Evolutionary conservation across 1,140 invertebrate genomes (phyloP).

Genomic region (Zaprionus africanus): DNA sequence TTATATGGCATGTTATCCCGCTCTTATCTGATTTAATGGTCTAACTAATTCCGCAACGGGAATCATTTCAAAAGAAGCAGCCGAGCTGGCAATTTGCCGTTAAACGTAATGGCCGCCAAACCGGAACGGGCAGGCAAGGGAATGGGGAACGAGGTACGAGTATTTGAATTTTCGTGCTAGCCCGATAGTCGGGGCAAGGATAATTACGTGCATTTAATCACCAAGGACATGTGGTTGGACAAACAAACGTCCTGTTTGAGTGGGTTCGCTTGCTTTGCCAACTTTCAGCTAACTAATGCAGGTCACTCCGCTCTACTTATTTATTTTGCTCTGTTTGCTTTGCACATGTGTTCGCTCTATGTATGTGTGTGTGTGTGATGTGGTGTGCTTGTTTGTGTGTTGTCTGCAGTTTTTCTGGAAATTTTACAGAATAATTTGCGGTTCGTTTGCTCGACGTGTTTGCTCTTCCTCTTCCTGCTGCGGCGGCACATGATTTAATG

Average conservation of each 20-base stretch:
- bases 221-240: slow-evolving; percentile 44
- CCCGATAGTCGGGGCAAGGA: slow-evolving; percentile 20
- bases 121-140: neutral
- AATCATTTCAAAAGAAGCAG: slow-evolving; percentile 7
- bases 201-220: slow-evolving; percentile 71
- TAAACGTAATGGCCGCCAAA: neutral
- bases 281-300: slow-evolving; percentile 71
- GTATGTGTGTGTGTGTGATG: neutral
- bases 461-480: slow-evolving; percentile 11
- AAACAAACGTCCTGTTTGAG: slow-evolving; percentile 23
- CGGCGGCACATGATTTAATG: slow-evolving; percentile 42
- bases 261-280: slow-evolving; percentile 40
- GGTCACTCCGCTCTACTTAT: slow-evolving; percentile 62
- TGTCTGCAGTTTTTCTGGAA: slow-evolving; percentile 40
- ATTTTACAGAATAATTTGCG: slow-evolving; percentile 69
- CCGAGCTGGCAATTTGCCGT: slow-evolving; percentile 14
- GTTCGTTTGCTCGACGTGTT: slow-evolving; percentile 60
- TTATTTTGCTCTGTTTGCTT: slow-evolving; percentile 58
- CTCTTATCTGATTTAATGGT: slow-evolving; percentile 18
- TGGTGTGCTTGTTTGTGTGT: slow-evolving; percentile 15
- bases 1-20: slow-evolving; percentile 7
- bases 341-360: neutral
- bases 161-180: slow-evolving; percentile 45
- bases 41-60: slow-evolving; percentile 39
- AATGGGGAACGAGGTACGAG: neutral